Evolutionary conservation across 2,888 invertebrate genomes (phyloP).

Genomic region (Eupelmus urozonus): DNA sequence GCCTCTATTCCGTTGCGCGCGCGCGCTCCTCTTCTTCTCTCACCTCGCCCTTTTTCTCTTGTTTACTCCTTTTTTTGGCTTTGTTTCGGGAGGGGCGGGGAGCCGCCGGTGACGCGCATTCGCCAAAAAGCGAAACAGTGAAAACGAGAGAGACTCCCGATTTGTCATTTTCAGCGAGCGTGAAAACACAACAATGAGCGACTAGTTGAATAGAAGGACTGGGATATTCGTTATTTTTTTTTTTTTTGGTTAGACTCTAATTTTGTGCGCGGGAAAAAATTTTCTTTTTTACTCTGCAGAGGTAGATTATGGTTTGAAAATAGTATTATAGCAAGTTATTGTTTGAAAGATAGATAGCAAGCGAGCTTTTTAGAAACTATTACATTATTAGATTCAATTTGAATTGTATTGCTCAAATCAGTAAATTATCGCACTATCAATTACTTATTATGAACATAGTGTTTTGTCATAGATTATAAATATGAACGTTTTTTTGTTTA

Average conservation of each 20-base stretch:
- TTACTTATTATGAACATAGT: too few species aligned
- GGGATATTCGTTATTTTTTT: not conserved
- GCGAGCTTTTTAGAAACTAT: too few species aligned
- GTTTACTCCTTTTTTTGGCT: not conserved
- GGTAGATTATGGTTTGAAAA: not conserved
- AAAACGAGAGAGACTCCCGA: slow-evolving; percentile 9
- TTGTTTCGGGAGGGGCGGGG: not conserved
- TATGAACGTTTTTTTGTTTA: too few species aligned
- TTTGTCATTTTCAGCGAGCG: slow-evolving; percentile 40
- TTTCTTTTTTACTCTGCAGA: not conserved
- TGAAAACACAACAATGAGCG: slow-evolving; percentile 13
- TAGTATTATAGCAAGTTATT: not conserved
- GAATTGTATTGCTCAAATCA: too few species aligned
- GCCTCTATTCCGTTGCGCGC: not conserved
- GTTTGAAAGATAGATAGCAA: not conserved
- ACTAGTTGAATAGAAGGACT: slow-evolving; percentile 22
- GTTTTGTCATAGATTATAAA: too few species aligned
- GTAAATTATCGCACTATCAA: too few species aligned
- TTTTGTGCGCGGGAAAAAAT: not conserved
- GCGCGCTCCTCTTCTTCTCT: slow-evolving; percentile 1
- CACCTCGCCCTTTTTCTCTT: not conserved
- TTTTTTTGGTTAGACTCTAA: not conserved
- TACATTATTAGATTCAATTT: too few species aligned
- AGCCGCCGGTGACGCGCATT: slow-evolving; percentile 17
- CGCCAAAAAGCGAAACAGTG: not conserved